These are phyloP conservation scores for Tetranychus truncatus DNA, from an alignment of 2,888 invertebrate species.

Conservation along the genomic window DNA sequence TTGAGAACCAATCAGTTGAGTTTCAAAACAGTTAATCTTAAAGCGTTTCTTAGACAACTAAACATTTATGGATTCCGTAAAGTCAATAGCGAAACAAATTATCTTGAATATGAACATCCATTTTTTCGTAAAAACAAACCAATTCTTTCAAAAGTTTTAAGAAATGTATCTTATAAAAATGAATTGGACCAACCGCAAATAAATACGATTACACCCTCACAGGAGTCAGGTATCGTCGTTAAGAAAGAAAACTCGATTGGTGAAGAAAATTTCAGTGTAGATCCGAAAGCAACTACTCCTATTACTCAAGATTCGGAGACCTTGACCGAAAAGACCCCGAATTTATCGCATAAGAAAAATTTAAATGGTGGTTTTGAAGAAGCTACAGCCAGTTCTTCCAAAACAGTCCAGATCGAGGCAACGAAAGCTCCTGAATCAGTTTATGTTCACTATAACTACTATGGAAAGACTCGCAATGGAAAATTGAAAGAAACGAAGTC, in stretches of 20 bases:
- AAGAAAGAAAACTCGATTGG: too few relatives aligned
- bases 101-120: neutral
- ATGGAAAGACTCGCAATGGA: neutral
- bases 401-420: neutral
- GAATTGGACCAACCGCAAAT: neutral
- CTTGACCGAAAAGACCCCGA: too few relatives aligned
- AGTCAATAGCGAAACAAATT: neutral
- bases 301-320: too few relatives aligned
- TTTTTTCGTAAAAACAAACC: neutral
- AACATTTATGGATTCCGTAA: neutral
- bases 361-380: too few relatives aligned
- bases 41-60: neutral
- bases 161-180: neutral
- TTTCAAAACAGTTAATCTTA: neutral
- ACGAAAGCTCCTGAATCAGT: neutral
- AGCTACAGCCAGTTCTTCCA: too few relatives aligned
- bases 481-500: neutral
- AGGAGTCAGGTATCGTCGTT: too few relatives aligned
- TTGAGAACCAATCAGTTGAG: neutral
- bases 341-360: too few relatives aligned
- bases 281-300: too few relatives aligned
- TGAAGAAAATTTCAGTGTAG: too few relatives aligned
- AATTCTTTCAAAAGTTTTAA: neutral
- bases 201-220: too few relatives aligned
- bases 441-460: neutral